Base-by-base conservation (phyloP, 1,140 invertebrate genomes). In the Procambarus virginalis region DNA sequence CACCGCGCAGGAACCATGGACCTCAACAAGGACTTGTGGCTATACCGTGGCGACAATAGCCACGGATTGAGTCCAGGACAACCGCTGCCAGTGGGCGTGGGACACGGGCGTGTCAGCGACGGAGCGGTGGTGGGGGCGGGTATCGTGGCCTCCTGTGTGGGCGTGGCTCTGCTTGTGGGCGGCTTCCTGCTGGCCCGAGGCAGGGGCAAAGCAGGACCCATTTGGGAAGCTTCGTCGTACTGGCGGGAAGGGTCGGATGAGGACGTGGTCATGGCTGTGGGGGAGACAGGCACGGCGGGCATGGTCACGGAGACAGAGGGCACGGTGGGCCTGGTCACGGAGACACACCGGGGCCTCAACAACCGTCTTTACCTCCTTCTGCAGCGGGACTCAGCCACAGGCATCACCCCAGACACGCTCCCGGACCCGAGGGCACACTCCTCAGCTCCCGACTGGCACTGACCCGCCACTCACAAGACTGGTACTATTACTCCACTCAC, bases 291-390 rank as follows among this genome's bases (percentile, higher is more conserved):
- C 48, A 60, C 49, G 68, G 68, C 51, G 86, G 84, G 60, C 55
- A 12, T 77, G 17, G 60, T 83, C 22, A 83, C 82, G 22, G 90
- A 88, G 79, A 75, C 70, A 1, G 84, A 89, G 64, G 84, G 85
- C 34, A 89, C 90, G 5, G 87, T 90, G 58, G 91, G 82, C 5
- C 58, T 86, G 22, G 75, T 86, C 9, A 82, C 86, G 3, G 91
- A 91, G 45, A 87, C 80, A 14, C 91, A 91, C 64, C 82, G 83
- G 6, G 91, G 91, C 17, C 86, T 91, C 20, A 88, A 89, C 83
- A 91, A 91, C 81, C 76, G 84, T 5, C 81, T 91, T 10, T 91
- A 91, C 82, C 84, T 89, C 75, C 73, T 91, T 1, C 48, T 90
- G 58, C 91, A 91, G 77, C 34, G 86, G 51, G 86, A 90, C 76